Conservation (phyloP, 2,888 invertebrate species). For the Amphipyra berbera region DNA sequence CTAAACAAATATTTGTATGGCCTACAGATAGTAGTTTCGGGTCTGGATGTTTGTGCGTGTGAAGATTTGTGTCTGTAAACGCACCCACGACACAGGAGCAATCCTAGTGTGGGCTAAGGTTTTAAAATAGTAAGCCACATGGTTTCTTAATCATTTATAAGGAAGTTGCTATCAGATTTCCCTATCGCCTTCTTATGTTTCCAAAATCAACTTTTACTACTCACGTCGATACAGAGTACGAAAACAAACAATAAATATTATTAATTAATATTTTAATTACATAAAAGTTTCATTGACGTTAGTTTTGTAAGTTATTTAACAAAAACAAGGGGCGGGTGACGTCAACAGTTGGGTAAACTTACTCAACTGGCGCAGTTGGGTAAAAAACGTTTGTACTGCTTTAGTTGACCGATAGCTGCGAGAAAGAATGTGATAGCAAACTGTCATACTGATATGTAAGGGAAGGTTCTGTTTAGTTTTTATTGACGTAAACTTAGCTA, state of each 20-base stretch:
- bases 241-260: background rate
- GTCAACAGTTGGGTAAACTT: constrained; percentile 43
- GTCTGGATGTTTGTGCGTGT: no score
- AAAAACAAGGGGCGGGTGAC: constrained; percentile 43
- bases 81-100: no score
- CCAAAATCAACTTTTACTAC: background rate
- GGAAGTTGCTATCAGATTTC: background rate
- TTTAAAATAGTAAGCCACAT: no score
- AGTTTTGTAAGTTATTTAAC: constrained; percentile 43
- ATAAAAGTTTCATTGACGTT: constrained; percentile 36
- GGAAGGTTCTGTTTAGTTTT: constrained; percentile 4
- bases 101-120: no score
- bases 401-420: constrained; percentile 40
- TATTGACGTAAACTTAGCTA: background rate
- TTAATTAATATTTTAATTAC: constrained; percentile 26
- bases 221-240: background rate
- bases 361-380: constrained; percentile 10
- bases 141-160: no score
- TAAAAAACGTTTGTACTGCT: constrained; percentile 34
- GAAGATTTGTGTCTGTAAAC: no score
- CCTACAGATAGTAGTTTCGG: no score
- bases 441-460: constrained; percentile 3
- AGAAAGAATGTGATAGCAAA: constrained; percentile 26
- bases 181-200: background rate
- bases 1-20: no score